Conservation (phyloP, 2,797 vertebrate genomes). For the Allobates femoralis region DNA sequence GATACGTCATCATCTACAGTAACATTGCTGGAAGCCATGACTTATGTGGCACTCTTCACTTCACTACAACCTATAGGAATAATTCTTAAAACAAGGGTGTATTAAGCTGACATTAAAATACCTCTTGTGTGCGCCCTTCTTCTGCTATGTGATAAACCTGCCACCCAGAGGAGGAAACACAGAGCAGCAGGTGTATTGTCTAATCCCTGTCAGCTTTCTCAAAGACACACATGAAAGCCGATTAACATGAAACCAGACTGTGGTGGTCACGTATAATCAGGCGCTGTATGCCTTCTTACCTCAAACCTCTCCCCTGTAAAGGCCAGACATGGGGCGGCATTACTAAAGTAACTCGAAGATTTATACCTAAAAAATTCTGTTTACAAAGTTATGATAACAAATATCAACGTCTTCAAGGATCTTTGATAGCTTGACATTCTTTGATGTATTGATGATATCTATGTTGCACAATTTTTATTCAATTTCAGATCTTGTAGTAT, state of each 20-base stretch:
- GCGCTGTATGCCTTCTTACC: background rate
- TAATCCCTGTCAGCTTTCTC: constrained; percentile 43
- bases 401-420: background rate
- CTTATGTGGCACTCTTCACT: constrained; percentile 46
- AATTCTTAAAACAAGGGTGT: constrained; percentile 47
- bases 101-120: constrained; percentile 29
- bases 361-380: background rate
- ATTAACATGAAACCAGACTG: constrained; percentile 48
- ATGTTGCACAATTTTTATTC: background rate
- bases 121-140: constrained; percentile 48
- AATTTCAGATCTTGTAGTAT: background rate
- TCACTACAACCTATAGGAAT: constrained; percentile 25
- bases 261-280: constrained; percentile 20
- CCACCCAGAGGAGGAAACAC: constrained; percentile 47
- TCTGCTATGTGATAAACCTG: constrained; percentile 48
- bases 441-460: background rate
- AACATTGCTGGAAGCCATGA: constrained; percentile 44
- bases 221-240: constrained; percentile 47
- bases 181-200: constrained; percentile 49
- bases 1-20: constrained; percentile 37
- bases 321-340: background rate
- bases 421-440: background rate
- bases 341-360: background rate
- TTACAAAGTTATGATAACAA: background rate
- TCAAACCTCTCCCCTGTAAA: background rate